Evolutionary conservation across 1,140 invertebrate species (phyloP), one percentile per base, ranked within the genome.

Genomic region (Leptoteleia sp.): DNA sequence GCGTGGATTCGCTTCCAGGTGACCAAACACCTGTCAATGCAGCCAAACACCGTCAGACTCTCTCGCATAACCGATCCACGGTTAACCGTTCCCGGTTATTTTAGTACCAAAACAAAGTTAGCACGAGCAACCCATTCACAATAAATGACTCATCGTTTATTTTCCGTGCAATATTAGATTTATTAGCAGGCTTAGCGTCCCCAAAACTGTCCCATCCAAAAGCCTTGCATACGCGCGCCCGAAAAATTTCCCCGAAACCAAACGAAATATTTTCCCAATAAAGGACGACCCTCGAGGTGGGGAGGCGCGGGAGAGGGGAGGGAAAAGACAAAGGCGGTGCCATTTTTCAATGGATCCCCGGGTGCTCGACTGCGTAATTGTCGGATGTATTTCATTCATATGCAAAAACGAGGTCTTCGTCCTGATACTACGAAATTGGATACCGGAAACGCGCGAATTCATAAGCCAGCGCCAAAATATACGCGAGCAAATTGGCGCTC

Each of bases 11-110:
- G 67, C 82, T 85, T 82, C 88, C 87, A 45, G 90, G 89, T 71
- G 90, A 89, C 90, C 90, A 91, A 77, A 90, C 87, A 82, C 90
- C 90, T 91, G 78, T 67, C 52, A 70, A 76, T 29, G 6, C 15
- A 40, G 42, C 64, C 43, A 77, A 76, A 57, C 29, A 65, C 13
- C 31, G 62, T 43, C 22, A 1, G 52, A 59, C 35, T 47, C 33
- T 4, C 22, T 48, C 9, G 11, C 43, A 50, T 38, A n/a, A n/a
- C n/a, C n/a, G n/a, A n/a, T n/a, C n/a, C n/a, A n/a, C n/a, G n/a
- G n/a, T n/a, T n/a, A n/a, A n/a, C 8, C 12, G 15, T 3, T 40
- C 9, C 7, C 8, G 40, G 50, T 65, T 50, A 65, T 67, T 76
- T 62, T 45, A n/a, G 33, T 25, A 47, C 4, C 12, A 37, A 15